Evolutionary conservation across 1,140 invertebrate species (phyloP).

Genomic region (Tetragnatha versicolor): DNA sequence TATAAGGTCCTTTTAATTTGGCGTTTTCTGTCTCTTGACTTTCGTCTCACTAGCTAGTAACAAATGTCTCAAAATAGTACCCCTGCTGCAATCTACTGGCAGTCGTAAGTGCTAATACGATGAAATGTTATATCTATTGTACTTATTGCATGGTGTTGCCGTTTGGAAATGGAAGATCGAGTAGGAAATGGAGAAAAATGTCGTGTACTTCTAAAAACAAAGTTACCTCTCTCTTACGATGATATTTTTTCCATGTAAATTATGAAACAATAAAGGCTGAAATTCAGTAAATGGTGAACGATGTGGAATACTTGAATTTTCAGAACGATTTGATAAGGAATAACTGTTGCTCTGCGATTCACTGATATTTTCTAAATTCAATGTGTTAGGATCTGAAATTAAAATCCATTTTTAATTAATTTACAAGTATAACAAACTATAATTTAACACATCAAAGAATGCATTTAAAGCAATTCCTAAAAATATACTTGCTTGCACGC

Average conservation of each 20-base stretch:
- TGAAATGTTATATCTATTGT: no score
- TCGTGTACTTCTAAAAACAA: no score
- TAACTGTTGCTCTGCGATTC: not conserved
- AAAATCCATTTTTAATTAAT: not conserved
- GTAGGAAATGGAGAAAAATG: no score
- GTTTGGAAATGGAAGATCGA: no score
- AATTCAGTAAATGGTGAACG: not conserved
- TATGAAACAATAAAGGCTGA: conserved; percentile 15
- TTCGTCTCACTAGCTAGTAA: no score
- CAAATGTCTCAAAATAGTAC: no score
- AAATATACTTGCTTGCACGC: not conserved
- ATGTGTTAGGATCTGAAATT: not conserved
- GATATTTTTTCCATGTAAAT: conserved; percentile 13
- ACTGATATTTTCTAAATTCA: not conserved
- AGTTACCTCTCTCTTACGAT: conserved; percentile 6
- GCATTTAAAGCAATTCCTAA: not conserved
- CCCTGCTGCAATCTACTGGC: no score
- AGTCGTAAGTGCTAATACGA: no score
- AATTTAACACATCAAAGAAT: not conserved
- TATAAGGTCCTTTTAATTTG: no score
- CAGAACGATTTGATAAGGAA: not conserved
- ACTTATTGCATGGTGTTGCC: no score
- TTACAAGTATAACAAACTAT: not conserved
- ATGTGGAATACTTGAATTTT: not conserved
- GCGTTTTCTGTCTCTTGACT: no score